phyloP scores from a whole-genome alignment of 2,888 invertebrate species.

The Venustoraphidia nigricollis region DNA sequence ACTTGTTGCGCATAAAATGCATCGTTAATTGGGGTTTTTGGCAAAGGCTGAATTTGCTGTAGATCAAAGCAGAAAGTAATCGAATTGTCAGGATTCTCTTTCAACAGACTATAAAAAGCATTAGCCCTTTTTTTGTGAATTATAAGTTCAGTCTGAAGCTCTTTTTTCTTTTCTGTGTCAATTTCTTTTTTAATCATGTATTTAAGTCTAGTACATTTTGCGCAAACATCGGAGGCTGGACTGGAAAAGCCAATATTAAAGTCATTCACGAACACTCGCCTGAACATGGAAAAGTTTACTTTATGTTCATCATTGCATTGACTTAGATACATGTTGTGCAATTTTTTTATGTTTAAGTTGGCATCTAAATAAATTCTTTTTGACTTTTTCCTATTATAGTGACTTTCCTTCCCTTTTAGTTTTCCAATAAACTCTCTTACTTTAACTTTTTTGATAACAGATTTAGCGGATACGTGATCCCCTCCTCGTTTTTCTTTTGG shows the following conservation, averaged over 20 bases:
- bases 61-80: too few relatives aligned
- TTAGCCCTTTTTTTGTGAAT: constrained; percentile 14
- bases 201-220: constrained; percentile 9
- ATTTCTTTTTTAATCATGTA: constrained; percentile 11
- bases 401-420: constrained; percentile 16
- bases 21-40: constrained; percentile 15
- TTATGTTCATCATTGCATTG: constrained; percentile 12
- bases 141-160: constrained; percentile 10
- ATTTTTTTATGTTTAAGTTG: constrained; percentile 14
- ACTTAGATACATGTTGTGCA: constrained; percentile 15
- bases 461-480: constrained; percentile 10
- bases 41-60: too few relatives aligned
- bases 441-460: constrained; percentile 13
- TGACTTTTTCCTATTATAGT: constrained; percentile 16
- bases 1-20: constrained; percentile 15
- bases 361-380: constrained; percentile 14
- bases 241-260: constrained; percentile 17
- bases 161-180: constrained; percentile 10
- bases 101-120: constrained; percentile 12
- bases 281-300: constrained; percentile 11
- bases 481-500: constrained; percentile 15
- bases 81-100: constrained; percentile 9
- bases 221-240: constrained; percentile 16
- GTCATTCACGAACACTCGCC: constrained; percentile 8
- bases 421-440: constrained; percentile 13